Evolutionary conservation across 2,113 vertebrate genomes (phyloP).

Genomic region (Eurypyga helias): DNA sequence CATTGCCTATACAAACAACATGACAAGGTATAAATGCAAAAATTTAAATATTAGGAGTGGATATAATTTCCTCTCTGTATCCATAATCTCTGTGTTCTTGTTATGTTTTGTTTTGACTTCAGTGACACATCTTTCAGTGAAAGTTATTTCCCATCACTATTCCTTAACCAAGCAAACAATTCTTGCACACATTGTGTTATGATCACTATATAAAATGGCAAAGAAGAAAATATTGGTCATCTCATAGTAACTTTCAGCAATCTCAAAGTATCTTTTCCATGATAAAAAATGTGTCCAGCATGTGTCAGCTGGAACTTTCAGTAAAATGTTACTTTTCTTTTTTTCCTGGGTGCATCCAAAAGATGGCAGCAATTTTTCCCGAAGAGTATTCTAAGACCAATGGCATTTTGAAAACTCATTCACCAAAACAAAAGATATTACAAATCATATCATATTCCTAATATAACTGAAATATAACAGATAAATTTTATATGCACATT

Average conservation of each 20-base stretch:
- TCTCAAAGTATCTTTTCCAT: background rate
- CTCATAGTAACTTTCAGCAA: background rate
- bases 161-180: background rate
- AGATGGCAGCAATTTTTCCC: background rate
- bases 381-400: background rate
- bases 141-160: background rate
- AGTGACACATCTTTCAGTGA: background rate
- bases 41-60: background rate
- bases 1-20: background rate
- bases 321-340: background rate
- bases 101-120: background rate
- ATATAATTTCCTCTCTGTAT: background rate
- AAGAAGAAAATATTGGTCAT: background rate
- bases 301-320: background rate
- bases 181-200: background rate
- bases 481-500: rapidly evolving
- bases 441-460: background rate
- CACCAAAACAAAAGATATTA: background rate
- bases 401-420: background rate
- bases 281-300: background rate
- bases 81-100: background rate
- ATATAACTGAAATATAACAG: background rate
- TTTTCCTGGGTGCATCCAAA: background rate
- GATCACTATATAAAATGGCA: background rate
- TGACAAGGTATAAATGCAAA: background rate